A percentile compares a stretch with the other conserved stretches of the same genome.
phyloP scores from a whole-genome alignment of 2,888 invertebrate species.

The Lepidocyrtinus sp. region DNA sequence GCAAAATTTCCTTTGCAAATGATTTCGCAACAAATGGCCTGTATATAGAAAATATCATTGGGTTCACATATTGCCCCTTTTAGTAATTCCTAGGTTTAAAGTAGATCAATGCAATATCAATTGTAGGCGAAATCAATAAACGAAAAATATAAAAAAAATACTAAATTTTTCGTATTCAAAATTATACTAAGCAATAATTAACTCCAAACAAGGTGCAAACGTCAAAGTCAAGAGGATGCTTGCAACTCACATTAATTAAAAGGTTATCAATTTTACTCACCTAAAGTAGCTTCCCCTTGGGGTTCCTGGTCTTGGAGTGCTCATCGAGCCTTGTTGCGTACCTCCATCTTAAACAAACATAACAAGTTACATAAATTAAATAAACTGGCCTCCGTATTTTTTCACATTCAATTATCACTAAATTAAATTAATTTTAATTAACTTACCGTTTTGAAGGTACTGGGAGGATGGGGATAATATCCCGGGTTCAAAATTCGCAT shows the following conservation, averaged over 20 bases:
- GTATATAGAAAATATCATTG: not conserved
- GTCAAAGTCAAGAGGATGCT: too few relatives aligned
- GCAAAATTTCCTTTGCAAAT: constrained; percentile 2
- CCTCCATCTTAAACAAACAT: constrained; percentile 19
- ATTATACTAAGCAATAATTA: too few relatives aligned
- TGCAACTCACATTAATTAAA: too few relatives aligned
- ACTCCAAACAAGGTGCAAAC: too few relatives aligned
- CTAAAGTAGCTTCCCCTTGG: constrained; percentile 53
- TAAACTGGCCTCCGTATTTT: too few relatives aligned
- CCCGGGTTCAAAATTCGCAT: constrained; percentile 31
- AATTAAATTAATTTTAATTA: constrained; percentile 3
- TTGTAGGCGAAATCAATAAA: too few relatives aligned
- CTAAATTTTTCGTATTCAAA: too few relatives aligned
- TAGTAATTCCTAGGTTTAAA: too few relatives aligned
- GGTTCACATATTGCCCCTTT: not conserved
- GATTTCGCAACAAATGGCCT: not conserved
- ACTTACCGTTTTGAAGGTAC: constrained; percentile 34
- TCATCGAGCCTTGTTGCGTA: constrained; percentile 29
- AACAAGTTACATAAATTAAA: not conserved
- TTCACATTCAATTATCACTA: too few relatives aligned
- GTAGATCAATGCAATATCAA: too few relatives aligned
- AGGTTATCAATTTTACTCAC: constrained; percentile 33
- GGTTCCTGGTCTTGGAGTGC: constrained; percentile 51
- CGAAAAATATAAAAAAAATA: too few relatives aligned
- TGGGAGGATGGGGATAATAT: constrained; percentile 44